These are phyloP conservation scores for Nixonia krombeini DNA, from an alignment of 1,140 invertebrate genomes.

Conservation along the genomic window DNA sequence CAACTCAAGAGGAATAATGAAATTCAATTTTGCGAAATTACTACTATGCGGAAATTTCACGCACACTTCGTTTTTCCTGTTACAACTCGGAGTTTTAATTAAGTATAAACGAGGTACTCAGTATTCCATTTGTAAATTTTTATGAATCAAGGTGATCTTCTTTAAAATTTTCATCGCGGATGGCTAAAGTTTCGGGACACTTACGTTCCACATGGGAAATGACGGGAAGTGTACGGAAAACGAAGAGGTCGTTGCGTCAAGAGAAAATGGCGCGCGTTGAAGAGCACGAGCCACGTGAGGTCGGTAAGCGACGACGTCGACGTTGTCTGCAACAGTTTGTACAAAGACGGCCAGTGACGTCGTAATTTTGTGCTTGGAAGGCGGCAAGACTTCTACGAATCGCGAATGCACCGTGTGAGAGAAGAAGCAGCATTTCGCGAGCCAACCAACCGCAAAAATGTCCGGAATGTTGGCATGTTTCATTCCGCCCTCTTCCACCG, in stretches of 20 bases:
- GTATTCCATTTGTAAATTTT: too few relatives aligned
- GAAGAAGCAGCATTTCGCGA: conserved; percentile 14
- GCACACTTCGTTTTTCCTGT: too few relatives aligned
- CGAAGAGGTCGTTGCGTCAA: background rate
- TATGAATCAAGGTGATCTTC: too few relatives aligned
- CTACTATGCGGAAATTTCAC: too few relatives aligned
- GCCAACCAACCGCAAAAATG: conserved; percentile 32
- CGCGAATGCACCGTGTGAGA: conserved; percentile 19
- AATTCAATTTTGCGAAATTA: too few relatives aligned
- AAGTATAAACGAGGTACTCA: too few relatives aligned
- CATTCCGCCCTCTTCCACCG: conserved; percentile 10
- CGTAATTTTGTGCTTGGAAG: conserved; percentile 37
- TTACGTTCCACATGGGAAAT: background rate
- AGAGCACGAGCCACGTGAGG: conserved; percentile 14
- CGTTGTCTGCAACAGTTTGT: conserved; percentile 8
- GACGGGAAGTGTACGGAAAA: background rate
- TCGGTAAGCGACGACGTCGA: conserved; percentile 16
- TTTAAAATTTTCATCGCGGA: background rate
- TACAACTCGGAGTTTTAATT: too few relatives aligned
- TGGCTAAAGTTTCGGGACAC: background rate
- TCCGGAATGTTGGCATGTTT: conserved; percentile 14
- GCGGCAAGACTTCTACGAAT: conserved; percentile 31
- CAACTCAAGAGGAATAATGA: too few relatives aligned
- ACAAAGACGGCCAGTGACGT: conserved; percentile 20
- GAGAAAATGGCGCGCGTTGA: conserved; percentile 1